Base-by-base conservation (phyloP, 1,140 invertebrate genomes). In the Varroa destructor region DNA sequence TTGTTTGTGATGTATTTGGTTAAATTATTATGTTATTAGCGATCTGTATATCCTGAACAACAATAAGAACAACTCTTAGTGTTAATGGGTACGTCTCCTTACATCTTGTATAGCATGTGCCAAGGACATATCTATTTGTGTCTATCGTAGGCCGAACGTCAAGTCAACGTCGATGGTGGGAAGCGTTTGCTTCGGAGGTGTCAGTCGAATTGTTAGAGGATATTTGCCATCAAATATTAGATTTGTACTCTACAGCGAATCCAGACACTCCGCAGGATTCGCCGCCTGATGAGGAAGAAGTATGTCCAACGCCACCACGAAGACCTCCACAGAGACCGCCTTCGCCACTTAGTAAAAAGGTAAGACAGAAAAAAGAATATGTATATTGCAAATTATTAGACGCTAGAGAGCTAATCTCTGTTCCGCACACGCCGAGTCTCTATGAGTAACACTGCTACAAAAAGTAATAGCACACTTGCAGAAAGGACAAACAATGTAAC, bases 121-220 rank as follows among this genome's bases (percentile, higher is more conserved):
- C 25, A 25, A 25, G 25, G 25, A 25, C 25, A 25, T 25, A 51
- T 51, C 46, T 5, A 51, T 5, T 51, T 51, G 46, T 8, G 8
- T 51, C 46, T 3, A 5, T 12, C 12, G 40, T 85, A 71, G 91
- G 90, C 2, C 84, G 91, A 54, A 83, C 83, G 40, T 80, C 86
- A 0, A 88, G 89, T 75, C 91, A 95, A 79, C 84, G 86, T 43
- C 85, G 90, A 55, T 98, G 95, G 95, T 98, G 93, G 93, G 95
- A 97, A 77, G 93, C 92, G 86, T 93, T 95, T 80, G 89, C 97
- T 0, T 89, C 93, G 80, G 92, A 94, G 78, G 87, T 97, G n/a
- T 90, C 90, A 0, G 90, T 92, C 85, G 93, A 96, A 78, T 82
- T 97, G 40, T 82, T 98, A 71, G 94, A 97, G 85, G 92, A 95